These are phyloP conservation scores for Spilosoma lubricipeda DNA, from an alignment of 2,888 invertebrate genomes.

Conservation along the genomic window DNA sequence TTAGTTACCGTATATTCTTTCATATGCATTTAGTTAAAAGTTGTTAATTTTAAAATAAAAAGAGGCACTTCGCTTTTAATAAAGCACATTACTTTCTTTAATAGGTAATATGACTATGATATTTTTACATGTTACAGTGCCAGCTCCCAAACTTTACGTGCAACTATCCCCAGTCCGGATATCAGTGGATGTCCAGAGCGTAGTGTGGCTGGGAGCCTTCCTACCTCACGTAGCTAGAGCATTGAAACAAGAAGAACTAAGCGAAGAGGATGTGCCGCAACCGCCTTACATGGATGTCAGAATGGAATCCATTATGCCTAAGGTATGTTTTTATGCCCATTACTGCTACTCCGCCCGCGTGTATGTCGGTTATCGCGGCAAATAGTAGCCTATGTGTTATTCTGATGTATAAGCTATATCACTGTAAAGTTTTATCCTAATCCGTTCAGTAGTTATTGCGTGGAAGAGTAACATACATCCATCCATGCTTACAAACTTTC, in stretches of 20 bases:
- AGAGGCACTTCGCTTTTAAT: no score
- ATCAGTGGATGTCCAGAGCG: conserved; percentile 94
- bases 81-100: not conserved
- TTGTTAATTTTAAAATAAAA: no score
- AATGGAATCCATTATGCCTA: conserved; percentile 97
- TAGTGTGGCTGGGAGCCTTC: conserved; percentile 98
- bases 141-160: conserved; percentile 96
- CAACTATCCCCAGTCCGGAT: conserved; percentile 96
- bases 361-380: no score
- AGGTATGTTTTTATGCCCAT: conserved; percentile 82
- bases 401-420: no score
- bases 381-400: no score
- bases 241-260: conserved; percentile 61
- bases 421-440: no score
- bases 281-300: conserved; percentile 92
- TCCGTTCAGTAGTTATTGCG: no score
- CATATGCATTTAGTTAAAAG: no score
- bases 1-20: no score
- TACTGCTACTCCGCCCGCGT: no score
- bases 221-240: conserved; percentile 94
- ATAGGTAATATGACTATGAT: not conserved
- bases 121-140: conserved; percentile 88
- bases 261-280: conserved; percentile 50
- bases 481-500: no score
- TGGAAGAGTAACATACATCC: no score